These are phyloP conservation scores for Paramormyrops kingsleyae DNA, from an alignment of 2,113 vertebrate genomes.

Conservation along the genomic window DNA sequence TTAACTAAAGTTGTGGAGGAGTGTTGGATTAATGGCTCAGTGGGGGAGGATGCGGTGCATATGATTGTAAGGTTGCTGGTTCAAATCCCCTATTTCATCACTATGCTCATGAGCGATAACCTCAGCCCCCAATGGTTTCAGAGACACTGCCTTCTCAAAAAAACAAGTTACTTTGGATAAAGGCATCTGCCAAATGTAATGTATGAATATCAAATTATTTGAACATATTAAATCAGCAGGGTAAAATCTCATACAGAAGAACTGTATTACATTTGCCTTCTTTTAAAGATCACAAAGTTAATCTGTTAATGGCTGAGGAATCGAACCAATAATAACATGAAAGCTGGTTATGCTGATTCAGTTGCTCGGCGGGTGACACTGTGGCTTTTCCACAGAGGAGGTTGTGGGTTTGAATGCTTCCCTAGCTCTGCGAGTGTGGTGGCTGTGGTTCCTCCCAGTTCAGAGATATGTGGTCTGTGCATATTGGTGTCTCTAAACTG, in stretches of 20 bases:
- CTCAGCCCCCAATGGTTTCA: neutral
- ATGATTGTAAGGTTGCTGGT: neutral
- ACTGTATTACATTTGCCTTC: neutral
- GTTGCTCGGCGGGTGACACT: neutral
- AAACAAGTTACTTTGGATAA: neutral
- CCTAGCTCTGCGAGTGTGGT: neutral
- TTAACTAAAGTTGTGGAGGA: neutral
- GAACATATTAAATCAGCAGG: neutral
- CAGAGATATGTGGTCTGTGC: neutral
- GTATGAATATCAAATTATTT: neutral
- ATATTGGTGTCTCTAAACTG: neutral
- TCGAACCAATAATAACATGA: neutral
- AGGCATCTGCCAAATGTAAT: neutral
- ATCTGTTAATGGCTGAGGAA: neutral
- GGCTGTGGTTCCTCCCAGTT: neutral
- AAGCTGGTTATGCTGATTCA: neutral
- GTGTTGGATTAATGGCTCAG: neutral
- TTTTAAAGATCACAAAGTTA: neutral
- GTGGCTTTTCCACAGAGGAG: neutral
- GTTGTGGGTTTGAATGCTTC: neutral
- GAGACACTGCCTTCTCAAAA: neutral
- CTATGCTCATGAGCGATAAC: neutral
- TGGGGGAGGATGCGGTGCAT: neutral
- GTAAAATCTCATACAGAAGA: neutral
- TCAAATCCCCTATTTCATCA: neutral